A percentile compares a stretch with the other conserved stretches of the same genome.
Conservation (phyloP, 2,888 invertebrate species). For the Dryomyza anilis region DNA sequence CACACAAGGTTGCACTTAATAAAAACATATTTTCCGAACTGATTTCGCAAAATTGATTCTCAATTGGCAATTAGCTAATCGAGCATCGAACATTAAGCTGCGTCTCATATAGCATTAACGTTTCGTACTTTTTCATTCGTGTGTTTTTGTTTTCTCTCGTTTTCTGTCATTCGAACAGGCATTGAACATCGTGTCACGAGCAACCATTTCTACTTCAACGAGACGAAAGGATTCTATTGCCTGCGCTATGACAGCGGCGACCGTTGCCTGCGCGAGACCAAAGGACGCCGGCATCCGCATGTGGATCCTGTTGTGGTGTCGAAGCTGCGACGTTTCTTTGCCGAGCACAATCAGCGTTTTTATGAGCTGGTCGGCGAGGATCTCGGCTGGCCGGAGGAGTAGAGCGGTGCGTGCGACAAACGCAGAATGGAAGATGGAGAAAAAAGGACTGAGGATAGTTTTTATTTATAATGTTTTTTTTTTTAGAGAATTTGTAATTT, state of each 20-base stretch:
- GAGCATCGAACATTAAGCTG: too few relatives aligned
- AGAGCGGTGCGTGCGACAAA: constrained; percentile 40
- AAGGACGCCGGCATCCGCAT: constrained; percentile 81
- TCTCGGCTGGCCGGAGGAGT: constrained; percentile 93
- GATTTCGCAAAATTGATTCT: too few relatives aligned
- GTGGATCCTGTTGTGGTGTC: constrained; percentile 81
- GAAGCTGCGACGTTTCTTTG: constrained; percentile 83
- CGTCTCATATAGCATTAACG: too few relatives aligned
- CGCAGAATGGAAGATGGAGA: constrained; percentile 26
- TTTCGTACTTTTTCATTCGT: too few relatives aligned
- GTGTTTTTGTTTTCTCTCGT: too few relatives aligned
- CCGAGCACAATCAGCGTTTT: constrained; percentile 89
- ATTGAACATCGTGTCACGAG: constrained; percentile 69
- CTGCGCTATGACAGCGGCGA: constrained; percentile 82
- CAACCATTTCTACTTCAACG: constrained; percentile 95
- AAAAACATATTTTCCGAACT: too few relatives aligned
- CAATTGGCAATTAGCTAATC: too few relatives aligned
- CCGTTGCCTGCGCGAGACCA: constrained; percentile 83
- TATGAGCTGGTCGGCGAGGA: constrained; percentile 92
- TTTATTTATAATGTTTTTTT: not conserved
- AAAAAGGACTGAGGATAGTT: constrained; percentile 40
- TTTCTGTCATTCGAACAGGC: too few relatives aligned
- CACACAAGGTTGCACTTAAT: too few relatives aligned
- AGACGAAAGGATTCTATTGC: constrained; percentile 96
- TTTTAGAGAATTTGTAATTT: not conserved